phyloP scores from a whole-genome alignment of 1,140 invertebrate species.

The Apis dorsata region DNA sequence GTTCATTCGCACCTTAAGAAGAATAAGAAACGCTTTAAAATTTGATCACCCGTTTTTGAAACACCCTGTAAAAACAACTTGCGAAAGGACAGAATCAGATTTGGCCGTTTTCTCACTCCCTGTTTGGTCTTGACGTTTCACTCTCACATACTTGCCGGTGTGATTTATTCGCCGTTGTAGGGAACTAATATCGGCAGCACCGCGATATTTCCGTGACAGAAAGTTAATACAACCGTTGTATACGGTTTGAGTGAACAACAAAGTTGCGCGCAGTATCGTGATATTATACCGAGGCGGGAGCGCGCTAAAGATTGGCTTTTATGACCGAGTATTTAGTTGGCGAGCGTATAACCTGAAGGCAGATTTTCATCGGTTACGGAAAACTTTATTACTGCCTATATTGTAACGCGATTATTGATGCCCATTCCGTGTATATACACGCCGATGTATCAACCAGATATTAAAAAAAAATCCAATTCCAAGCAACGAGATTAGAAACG shows the following conservation, averaged over 20 bases:
- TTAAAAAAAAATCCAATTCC: background rate
- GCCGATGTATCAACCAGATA: background rate
- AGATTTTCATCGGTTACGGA: background rate
- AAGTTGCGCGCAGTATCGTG: background rate
- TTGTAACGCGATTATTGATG: constrained; percentile 3
- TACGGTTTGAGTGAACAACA: background rate
- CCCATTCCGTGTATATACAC: too few relatives aligned
- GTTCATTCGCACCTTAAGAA: too few relatives aligned
- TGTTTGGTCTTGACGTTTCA: background rate
- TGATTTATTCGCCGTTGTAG: background rate
- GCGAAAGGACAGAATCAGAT: too few relatives aligned
- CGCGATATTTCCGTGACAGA: constrained; percentile 23
- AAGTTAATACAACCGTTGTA: constrained; percentile 21
- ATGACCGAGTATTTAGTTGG: constrained; percentile 6
- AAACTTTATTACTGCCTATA: constrained; percentile 7
- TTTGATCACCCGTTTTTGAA: too few relatives aligned
- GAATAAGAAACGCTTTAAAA: too few relatives aligned
- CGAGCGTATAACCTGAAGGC: background rate
- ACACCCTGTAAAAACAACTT: too few relatives aligned
- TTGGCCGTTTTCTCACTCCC: background rate
- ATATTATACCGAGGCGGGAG: background rate
- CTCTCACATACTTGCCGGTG: background rate
- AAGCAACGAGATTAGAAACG: too few relatives aligned
- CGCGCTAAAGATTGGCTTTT: constrained; percentile 17
- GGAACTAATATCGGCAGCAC: constrained; percentile 21